phyloP scores from a whole-genome alignment of 2,113 vertebrate genomes.

The Podocnemis expansa region DNA sequence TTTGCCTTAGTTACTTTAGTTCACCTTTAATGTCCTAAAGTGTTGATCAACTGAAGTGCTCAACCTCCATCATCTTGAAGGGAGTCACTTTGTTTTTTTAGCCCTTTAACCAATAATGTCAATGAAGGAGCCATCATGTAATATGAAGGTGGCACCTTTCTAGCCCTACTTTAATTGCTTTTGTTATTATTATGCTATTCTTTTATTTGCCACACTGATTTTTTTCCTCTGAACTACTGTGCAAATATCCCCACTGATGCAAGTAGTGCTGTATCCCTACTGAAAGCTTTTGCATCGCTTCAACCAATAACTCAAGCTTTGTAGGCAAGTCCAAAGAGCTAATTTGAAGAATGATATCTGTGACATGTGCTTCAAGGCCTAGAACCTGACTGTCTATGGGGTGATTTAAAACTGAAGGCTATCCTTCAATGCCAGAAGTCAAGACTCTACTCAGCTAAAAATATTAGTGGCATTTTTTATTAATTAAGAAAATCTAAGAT shows the following conservation, averaged over 20 bases:
- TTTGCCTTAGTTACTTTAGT: neutral
- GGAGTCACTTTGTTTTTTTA: neutral
- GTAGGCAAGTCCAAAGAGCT: constrained; percentile 69
- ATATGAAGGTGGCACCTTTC: constrained; percentile 16
- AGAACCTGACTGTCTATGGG: constrained; percentile 54
- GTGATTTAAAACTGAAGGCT: constrained; percentile 42
- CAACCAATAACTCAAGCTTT: constrained; percentile 67
- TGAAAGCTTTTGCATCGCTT: constrained; percentile 65
- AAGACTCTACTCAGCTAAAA: constrained; percentile 21
- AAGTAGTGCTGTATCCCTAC: constrained; percentile 15
- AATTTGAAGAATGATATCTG: constrained; percentile 77
- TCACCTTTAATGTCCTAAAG: neutral
- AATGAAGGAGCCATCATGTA: neutral
- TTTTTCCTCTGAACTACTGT: constrained; percentile 46
- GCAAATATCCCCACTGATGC: constrained; percentile 62
- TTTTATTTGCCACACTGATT: constrained; percentile 67
- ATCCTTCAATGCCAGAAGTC: constrained; percentile 53
- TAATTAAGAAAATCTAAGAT: constrained; percentile 36
- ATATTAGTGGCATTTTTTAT: constrained; percentile 25
- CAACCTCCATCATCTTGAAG: neutral
- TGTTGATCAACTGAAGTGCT: neutral
- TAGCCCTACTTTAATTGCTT: constrained; percentile 54
- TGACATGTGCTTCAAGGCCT: constrained; percentile 63
- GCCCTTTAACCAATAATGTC: neutral
- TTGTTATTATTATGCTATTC: constrained; percentile 64